These are phyloP conservation scores for Drosophila orosa DNA, from an alignment of 1,140 invertebrate genomes.

Conservation along the genomic window DNA sequence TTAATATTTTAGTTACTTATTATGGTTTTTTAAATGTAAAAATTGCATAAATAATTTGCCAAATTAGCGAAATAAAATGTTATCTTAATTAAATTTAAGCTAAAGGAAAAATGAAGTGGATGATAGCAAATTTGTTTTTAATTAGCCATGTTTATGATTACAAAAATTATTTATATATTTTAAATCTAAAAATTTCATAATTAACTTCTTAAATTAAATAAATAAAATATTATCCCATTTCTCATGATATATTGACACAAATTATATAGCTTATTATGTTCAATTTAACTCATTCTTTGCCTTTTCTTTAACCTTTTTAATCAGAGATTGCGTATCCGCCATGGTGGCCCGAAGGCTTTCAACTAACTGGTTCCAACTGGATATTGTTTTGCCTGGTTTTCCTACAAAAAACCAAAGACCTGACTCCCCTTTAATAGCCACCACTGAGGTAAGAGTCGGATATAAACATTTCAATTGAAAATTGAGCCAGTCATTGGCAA, in stretches of 20 bases:
- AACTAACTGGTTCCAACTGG: constrained; percentile 38
- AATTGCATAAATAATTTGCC: not conserved
- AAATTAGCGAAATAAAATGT: not conserved
- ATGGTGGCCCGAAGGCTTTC: not conserved
- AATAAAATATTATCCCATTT: not conserved
- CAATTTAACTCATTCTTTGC: not conserved
- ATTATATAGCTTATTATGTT: not conserved
- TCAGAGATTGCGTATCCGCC: constrained; percentile 5
- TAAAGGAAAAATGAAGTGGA: too few species aligned
- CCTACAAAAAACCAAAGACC: constrained; percentile 7
- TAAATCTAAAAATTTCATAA: not conserved
- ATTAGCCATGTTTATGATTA: too few species aligned
- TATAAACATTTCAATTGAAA: constrained; percentile 57
- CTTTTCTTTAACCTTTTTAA: not conserved
- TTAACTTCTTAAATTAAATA: not conserved
- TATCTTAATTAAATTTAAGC: not conserved
- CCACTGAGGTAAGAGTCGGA: constrained; percentile 37
- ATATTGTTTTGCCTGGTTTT: constrained; percentile 20
- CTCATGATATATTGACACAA: not conserved
- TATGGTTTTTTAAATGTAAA: not conserved
- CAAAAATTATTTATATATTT: too few species aligned
- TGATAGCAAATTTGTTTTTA: too few species aligned
- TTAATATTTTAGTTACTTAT: not conserved
- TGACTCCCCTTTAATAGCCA: not conserved
- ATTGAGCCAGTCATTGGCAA: constrained; percentile 52